phyloP scores from a whole-genome alignment of 2,113 vertebrate genomes.

The Rhea americana region DNA sequence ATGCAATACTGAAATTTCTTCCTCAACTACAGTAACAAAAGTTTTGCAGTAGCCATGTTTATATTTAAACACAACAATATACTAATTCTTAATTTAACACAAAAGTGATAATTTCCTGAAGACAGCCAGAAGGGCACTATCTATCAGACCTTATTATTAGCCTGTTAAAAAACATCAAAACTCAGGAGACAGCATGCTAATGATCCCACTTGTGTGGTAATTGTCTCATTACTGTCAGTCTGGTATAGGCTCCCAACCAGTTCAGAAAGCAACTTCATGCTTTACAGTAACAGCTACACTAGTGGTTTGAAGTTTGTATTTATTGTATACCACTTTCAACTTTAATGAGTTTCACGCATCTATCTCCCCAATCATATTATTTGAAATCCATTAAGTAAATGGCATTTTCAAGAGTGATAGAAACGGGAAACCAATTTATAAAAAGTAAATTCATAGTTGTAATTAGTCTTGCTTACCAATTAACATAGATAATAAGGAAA shows the following conservation, averaged over 20 bases:
- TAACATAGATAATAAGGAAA: background rate
- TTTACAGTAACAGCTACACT: background rate
- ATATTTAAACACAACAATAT: background rate
- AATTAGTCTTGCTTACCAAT: background rate
- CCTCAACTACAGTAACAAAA: background rate
- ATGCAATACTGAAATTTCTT: background rate
- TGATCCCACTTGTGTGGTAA: background rate
- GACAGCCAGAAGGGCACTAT: background rate
- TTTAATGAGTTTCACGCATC: background rate
- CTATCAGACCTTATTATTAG: background rate
- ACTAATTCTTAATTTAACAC: background rate
- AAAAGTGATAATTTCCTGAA: background rate
- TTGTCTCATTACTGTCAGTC: background rate
- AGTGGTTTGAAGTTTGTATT: background rate
- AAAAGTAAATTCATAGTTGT: background rate
- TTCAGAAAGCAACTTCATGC: background rate
- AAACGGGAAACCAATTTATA: background rate
- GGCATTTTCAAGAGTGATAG: background rate
- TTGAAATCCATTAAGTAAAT: background rate
- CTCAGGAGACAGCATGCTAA: background rate
- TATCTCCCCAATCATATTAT: background rate
- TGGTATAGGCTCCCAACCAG: background rate
- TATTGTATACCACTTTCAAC: background rate
- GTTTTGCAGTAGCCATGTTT: background rate
- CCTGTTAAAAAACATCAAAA: slow-evolving; percentile 7